Evolutionary conservation across 2,797 vertebrate species (phyloP).

Genomic region (Lepidocolaptes lacrymiger): DNA sequence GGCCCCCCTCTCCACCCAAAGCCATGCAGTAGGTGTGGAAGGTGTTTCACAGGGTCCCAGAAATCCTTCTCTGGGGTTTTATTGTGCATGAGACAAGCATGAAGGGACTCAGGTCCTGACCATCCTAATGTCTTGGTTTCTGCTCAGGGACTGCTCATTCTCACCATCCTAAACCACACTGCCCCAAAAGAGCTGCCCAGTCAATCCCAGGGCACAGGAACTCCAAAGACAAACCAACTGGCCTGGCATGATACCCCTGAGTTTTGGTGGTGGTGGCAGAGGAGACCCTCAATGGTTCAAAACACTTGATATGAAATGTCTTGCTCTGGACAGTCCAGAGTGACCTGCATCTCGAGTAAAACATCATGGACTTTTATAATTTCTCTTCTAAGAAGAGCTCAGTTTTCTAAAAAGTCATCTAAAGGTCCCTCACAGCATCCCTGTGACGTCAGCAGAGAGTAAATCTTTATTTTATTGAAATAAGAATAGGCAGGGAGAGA

Average conservation of each 20-base stretch:
- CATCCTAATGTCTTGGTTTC: neutral
- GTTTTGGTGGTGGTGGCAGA: neutral
- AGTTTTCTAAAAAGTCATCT: neutral
- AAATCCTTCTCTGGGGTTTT: neutral
- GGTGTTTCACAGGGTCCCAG: neutral
- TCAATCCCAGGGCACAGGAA: neutral
- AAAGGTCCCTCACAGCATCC: neutral
- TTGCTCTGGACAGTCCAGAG: neutral
- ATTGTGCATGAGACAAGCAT: neutral
- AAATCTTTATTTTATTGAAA: neutral
- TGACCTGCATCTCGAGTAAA: neutral
- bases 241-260: neutral
- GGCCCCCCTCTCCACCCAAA: neutral
- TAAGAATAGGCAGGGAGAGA: neutral
- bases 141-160: neutral
- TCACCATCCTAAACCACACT: neutral
- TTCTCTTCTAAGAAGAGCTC: neutral
- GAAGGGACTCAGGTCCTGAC: neutral
- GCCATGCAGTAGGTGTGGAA: neutral
- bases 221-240: neutral
- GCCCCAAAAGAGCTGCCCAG: neutral
- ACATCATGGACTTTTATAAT: neutral
- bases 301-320: neutral
- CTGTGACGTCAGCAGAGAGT: neutral
- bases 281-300: neutral